Base-by-base conservation (phyloP, 2,113 vertebrate species). In the Podarcis cretensis region DNA sequence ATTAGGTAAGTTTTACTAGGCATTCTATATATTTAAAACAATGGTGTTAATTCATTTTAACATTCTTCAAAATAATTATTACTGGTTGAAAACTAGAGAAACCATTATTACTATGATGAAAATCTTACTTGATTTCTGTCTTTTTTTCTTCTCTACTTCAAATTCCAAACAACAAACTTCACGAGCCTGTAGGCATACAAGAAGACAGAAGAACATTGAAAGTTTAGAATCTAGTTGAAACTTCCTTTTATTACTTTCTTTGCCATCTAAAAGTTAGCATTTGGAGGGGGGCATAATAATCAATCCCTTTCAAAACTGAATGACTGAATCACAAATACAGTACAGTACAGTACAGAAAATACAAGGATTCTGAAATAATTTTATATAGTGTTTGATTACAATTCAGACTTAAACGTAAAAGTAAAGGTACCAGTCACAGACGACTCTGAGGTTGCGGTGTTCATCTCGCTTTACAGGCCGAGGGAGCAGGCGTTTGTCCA, bases 131-230 rank as follows among this genome's bases (percentile, higher is more conserved):
- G 94, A 89, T 83, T 92, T 96, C 81, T 89, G 87, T 81, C 30
- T 78, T 57, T 91, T 94, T 9, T 74, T 89, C 84, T 75, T 91
- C 85, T 86, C 32, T 73, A 96, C 91, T 4, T 94, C 92, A n/a
- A 96, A 86, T 89, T 96, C 93, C 88, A 96, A 92, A 86, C 89
- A 81, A 77, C 93, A 93, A 85, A 96, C 84, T 91, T 96, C 92
- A 23, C 96, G 96, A 89, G 96, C 93, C 96, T 97, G 65, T 81
- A 91, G 30, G 25, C 48, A 65, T 20, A 89, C 32, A 93, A n/a
- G 66, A 1, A 65, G 0, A 0, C 25, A 57, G 76, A 92, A 91
- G 20, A 85, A 8, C 14, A n/a, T 66, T 78, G 37, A 20, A 48
- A 65, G 37, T 23, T 82, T 5, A 87, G 12, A 37, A 89, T 81